A percentile compares a stretch with the other conserved stretches of the same genome.
Conservation (phyloP, 2,797 vertebrate genomes). For the Malurus splendens region DNA sequence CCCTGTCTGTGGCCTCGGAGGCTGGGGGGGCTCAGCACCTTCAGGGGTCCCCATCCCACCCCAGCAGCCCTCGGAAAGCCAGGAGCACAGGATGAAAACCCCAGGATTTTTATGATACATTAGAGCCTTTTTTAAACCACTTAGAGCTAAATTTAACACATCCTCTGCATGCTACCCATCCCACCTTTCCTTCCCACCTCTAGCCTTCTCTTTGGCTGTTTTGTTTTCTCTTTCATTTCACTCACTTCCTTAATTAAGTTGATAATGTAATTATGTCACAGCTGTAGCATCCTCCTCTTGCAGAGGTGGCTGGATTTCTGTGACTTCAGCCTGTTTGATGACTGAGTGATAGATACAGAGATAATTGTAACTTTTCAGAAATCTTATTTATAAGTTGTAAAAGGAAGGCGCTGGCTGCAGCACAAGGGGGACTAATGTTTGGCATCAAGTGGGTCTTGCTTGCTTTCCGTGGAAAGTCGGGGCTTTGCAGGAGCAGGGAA, state of each 20-base stretch:
- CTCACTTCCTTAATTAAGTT: constrained; percentile 67
- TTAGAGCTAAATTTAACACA: constrained; percentile 63
- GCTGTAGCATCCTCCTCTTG: constrained; percentile 65
- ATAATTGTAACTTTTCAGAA: constrained; percentile 57
- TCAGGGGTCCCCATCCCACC: background rate
- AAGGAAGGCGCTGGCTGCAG: background rate
- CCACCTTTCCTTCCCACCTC: constrained; percentile 58
- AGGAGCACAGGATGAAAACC: constrained; percentile 19
- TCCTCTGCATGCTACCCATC: constrained; percentile 49
- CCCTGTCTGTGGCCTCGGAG: accelerated
- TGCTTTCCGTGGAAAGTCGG: background rate
- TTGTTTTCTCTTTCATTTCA: constrained; percentile 61
- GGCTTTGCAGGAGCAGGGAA: background rate
- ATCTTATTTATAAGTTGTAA: constrained; percentile 4
- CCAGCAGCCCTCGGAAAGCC: background rate
- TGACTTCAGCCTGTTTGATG: constrained; percentile 57
- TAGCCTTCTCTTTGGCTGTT: constrained; percentile 55
- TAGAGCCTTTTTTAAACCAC: constrained; percentile 53
- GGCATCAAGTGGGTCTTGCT: background rate
- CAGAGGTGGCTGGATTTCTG: constrained; percentile 59
- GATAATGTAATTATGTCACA: constrained; percentile 67
- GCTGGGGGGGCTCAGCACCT: background rate
- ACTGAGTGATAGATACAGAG: constrained; percentile 43
- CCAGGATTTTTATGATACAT: constrained; percentile 6
- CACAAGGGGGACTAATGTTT: background rate